Base-by-base conservation (phyloP, 1,140 invertebrate genomes). In the Procambarus virginalis region DNA sequence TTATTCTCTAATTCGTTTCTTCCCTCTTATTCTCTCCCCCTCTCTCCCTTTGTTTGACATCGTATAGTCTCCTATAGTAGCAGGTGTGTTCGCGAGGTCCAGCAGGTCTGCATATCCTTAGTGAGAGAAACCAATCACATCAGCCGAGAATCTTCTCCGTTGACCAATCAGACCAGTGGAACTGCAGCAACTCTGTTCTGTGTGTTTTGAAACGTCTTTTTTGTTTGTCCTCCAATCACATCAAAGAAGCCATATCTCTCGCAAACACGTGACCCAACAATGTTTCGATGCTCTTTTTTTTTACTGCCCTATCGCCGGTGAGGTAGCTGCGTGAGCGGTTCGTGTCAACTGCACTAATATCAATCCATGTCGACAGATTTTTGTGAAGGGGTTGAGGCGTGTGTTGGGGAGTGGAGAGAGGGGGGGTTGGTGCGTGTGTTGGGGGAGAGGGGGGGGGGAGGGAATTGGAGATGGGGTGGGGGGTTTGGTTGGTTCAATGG, bases 221-320 rank as follows among this genome's bases (percentile, higher is more conserved):
- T 73, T 73, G 22, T 73, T 12, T 4, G 68, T 22, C n/a, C 68
- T 2, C 68, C 68, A 73, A 73, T 73, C 68, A 22, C 68, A 73
- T 73, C 68, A 73, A 73, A 73, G 68, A 22, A 73, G 34, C 68
- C n/a, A 73, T 73, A 73, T 34, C 68, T 73, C 22, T 73, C 3
- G 5, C 22, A 34, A 73, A 22, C 68, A 34, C 68, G 68, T 73
- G n/a, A 73, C 4, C 68, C 68, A 73, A 34, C 22, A 73, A 34
- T 73, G 68, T 73, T 73, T 34, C 34, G 68, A 73, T 73, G 22
- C n/a, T 34, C 34, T 73, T 73, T 73, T 73, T 73, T 73, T 73
- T 73, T 22, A 73, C 34, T 34, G 68, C 22, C 68, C 68, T 34
- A 34, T 73, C n/a, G 6, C 5, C 22, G 64, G n/a, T 22, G 68